Conservation (phyloP, 2,888 invertebrate genomes). For the Amblyjoppa proteus region DNA sequence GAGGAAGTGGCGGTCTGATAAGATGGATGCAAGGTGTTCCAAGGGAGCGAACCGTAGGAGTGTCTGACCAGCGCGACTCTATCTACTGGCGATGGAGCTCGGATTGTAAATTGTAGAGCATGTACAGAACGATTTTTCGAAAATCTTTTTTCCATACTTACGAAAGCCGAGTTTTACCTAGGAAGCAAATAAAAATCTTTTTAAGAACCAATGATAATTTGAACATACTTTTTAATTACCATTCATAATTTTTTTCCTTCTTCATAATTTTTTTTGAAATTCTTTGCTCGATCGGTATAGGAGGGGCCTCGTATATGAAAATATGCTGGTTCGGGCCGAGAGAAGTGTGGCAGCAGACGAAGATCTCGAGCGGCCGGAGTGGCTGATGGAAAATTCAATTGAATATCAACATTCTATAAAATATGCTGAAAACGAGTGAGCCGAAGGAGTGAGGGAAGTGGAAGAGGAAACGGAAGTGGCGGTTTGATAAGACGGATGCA, state of each 20-base stretch:
- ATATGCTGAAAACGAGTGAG: conserved; percentile 43
- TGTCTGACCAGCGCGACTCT: too few relatives aligned
- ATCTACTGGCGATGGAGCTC: too few relatives aligned
- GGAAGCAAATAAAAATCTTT: neutral
- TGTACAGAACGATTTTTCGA: neutral
- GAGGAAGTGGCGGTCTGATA: too few relatives aligned
- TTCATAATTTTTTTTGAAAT: too few relatives aligned
- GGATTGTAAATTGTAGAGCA: neutral
- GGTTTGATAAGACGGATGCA: conserved; percentile 24
- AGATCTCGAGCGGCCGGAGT: neutral
- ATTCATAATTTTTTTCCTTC: too few relatives aligned
- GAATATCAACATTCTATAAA: conserved; percentile 58
- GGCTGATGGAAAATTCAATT: conserved; percentile 61
- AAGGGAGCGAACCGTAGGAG: too few relatives aligned
- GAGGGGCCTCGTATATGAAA: too few relatives aligned
- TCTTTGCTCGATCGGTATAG: too few relatives aligned
- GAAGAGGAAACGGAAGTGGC: conserved; percentile 9
- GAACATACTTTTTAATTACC: too few relatives aligned
- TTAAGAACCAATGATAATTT: neutral
- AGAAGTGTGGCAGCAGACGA: neutral
- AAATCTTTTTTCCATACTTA: too few relatives aligned
- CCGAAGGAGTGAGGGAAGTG: conserved; percentile 2
- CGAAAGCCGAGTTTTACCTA: neutral
- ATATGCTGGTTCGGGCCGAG: neutral
- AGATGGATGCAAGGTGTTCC: too few relatives aligned